These are phyloP conservation scores for Cirrhinus molitorella DNA, from an alignment of 2,797 vertebrate species.

Conservation along the genomic window DNA sequence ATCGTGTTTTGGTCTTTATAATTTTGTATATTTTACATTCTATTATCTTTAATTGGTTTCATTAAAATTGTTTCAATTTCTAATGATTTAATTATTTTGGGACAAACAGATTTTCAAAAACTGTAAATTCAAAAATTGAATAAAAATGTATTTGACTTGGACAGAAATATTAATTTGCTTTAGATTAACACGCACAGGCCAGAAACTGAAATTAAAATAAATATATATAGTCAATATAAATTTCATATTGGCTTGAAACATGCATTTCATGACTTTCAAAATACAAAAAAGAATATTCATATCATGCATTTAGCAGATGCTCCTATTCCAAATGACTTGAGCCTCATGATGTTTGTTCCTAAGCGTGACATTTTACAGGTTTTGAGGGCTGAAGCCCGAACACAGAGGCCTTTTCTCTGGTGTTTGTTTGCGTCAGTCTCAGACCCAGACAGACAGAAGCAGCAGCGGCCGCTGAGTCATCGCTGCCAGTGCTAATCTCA, in stretches of 20 bases:
- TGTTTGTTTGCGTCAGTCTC: constrained; percentile 19
- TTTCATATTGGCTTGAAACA: background rate
- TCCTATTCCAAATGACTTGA: background rate
- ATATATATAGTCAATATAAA: background rate
- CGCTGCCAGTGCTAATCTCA: constrained; percentile 37
- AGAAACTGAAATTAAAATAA: background rate
- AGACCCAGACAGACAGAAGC: constrained; percentile 34
- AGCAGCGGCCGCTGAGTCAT: constrained; percentile 32
- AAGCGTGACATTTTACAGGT: background rate
- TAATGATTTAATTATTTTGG: background rate
- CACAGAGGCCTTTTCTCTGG: background rate
- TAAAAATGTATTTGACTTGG: background rate
- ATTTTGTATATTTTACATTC: background rate
- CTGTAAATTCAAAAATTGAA: background rate
- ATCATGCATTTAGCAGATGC: background rate
- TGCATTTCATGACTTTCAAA: background rate
- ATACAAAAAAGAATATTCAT: background rate
- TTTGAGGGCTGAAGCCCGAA: background rate
- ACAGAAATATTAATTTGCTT: background rate
- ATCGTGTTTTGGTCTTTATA: background rate
- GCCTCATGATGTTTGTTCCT: constrained; percentile 1
- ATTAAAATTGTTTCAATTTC: background rate
- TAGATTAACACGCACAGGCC: background rate
- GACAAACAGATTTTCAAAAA: background rate
- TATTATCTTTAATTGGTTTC: background rate